phyloP scores from a whole-genome alignment of 1,140 invertebrate species.

The Andrena cerasifolii region DNA sequence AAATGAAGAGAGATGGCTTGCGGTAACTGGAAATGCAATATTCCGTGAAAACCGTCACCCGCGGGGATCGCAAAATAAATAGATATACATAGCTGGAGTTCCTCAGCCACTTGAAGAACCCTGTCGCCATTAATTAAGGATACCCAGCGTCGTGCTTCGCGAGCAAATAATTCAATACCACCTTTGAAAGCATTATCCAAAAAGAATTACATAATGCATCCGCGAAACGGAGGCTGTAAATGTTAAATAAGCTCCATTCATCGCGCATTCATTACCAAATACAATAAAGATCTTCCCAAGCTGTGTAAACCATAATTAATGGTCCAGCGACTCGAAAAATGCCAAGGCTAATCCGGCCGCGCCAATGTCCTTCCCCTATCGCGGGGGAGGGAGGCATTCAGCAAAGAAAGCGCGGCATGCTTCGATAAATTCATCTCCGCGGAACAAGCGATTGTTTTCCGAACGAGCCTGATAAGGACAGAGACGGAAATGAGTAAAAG shows the following conservation, averaged over 20 bases:
- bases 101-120: slow-evolving; percentile 50
- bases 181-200: no score
- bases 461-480: slow-evolving; percentile 77
- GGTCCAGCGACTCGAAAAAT: background rate
- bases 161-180: background rate
- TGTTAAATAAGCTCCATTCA: no score
- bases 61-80: slow-evolving; percentile 62
- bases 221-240: no score
- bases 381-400: background rate
- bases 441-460: slow-evolving; percentile 77
- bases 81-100: slow-evolving; percentile 65
- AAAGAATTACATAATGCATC: no score
- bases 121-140: slow-evolving; percentile 33
- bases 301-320: background rate
- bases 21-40: slow-evolving; percentile 71
- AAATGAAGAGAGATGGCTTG: slow-evolving; percentile 72
- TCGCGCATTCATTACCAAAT: no score
- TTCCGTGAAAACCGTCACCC: slow-evolving; percentile 63
- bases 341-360: slow-evolving; percentile 5
- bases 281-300: background rate
- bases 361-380: background rate
- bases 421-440: slow-evolving; percentile 78
- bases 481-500: slow-evolving; percentile 76
- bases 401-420: slow-evolving; percentile 59
- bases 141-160: no score